phyloP scores from a whole-genome alignment of 2,888 invertebrate genomes.

The Aromia moschata region DNA sequence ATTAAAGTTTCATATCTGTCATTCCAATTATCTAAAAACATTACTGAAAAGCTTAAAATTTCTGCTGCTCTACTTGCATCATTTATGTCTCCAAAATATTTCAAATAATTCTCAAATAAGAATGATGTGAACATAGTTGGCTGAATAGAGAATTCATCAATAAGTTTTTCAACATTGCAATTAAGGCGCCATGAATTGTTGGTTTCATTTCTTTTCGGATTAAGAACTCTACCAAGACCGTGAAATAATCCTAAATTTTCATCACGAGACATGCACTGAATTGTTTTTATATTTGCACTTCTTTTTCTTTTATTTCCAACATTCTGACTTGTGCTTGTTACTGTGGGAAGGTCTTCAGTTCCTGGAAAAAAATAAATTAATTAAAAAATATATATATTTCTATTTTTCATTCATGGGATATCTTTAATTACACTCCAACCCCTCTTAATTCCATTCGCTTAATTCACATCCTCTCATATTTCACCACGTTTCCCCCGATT shows the following conservation, averaged over 20 bases:
- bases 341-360: slow-evolving; percentile 42
- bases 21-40: slow-evolving; percentile 73
- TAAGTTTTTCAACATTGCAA: slow-evolving; percentile 72
- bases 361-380: no score
- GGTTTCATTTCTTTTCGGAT: slow-evolving; percentile 73
- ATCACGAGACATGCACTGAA: slow-evolving; percentile 69
- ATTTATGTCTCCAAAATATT: slow-evolving; percentile 66
- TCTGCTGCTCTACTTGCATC: slow-evolving; percentile 71
- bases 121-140: slow-evolving; percentile 74
- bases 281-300: slow-evolving; percentile 57
- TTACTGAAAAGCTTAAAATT: slow-evolving; percentile 76
- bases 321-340: slow-evolving; percentile 48
- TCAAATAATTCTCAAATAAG: slow-evolving; percentile 77
- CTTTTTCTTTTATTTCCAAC: slow-evolving; percentile 57
- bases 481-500: no score
- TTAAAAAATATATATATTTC: no score
- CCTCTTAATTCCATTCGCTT: no score
- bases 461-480: no score
- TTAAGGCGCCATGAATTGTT: slow-evolving; percentile 64
- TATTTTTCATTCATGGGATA: no score
- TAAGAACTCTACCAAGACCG: slow-evolving; percentile 78
- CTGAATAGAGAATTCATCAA: slow-evolving; percentile 74
- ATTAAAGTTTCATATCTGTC: slow-evolving; percentile 58
- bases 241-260: slow-evolving; percentile 78
- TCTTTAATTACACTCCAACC: no score